Evolutionary conservation across 2,113 vertebrate genomes (phyloP), one percentile per base, ranked within the genome.

Genomic region (rat (Rattus norvegicus)): DNA sequence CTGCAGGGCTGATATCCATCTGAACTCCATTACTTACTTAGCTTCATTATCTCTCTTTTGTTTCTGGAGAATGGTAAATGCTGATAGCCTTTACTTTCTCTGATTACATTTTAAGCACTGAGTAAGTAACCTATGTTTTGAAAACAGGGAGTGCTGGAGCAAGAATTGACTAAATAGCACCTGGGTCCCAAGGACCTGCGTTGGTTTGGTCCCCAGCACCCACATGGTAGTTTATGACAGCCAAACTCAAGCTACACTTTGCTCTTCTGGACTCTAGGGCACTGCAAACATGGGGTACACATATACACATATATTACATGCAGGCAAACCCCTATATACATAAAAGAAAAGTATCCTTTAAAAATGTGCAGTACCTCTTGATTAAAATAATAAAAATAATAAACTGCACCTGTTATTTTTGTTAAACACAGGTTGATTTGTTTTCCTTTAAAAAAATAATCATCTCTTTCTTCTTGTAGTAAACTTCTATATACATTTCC

Each of bases 401-500:
- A 93, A 79, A 39, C 84, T 90, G 61, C 0, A 75, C 24, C 2
- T 89, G 22, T 91, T 94, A 56, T 73, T 96, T 94, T 79, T 93
- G 69, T 89, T 90, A 90, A 89, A 90, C 81, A 36, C 73, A 1
- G 90, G 69, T 92, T 90, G 2, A 59, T 86, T 86, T 47, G 30
- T 28, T 20, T 69, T 65, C 17, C 52, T 10, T 33, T 2, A 0
- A 65, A 33, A 36, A 52, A 4, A 94, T 92, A 20, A 28, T 52
- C 14, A 90, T 76, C 36, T 81, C 24, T 97, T 97, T 88, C 13
- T 97, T 97, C 10, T 96, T 97, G n/a, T 98, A 99, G 99, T 98
- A 99, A 99, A 97, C 98, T 99, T 94, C 94, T 99, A 0, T 99
- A 99, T 97, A 99, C 99, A 0, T 99, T 99, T 97, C 90, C 98